Conservation (phyloP, 64 coral and sea anemone genomes). For the Platygyra sinensis region DNA sequence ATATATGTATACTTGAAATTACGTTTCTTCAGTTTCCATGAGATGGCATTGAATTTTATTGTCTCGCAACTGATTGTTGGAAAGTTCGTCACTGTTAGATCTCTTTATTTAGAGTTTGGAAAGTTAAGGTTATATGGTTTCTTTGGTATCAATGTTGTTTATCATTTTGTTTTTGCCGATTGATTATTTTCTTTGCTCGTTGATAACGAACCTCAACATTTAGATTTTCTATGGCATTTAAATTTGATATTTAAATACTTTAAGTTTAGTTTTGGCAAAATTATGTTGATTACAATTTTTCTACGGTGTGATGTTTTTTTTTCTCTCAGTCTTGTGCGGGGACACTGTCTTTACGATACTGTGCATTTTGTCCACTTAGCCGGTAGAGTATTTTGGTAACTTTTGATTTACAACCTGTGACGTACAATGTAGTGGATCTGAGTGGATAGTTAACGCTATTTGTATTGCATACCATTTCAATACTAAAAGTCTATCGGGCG, state of each 20-base stretch:
- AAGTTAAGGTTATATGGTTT: neutral
- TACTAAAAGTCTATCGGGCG: too few relatives aligned
- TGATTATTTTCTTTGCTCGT: neutral
- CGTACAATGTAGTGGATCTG: too few relatives aligned
- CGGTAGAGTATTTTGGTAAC: neutral
- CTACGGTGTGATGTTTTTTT: neutral
- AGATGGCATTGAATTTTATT: neutral
- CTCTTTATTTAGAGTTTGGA: neutral
- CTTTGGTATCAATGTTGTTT: neutral
- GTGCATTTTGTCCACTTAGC: neutral
- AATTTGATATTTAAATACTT: neutral
- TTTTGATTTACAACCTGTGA: too few relatives aligned
- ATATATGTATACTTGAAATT: neutral
- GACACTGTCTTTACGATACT: neutral
- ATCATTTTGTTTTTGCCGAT: neutral
- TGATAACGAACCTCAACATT: neutral
- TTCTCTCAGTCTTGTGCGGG: neutral
- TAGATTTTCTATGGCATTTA: neutral
- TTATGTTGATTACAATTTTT: neutral
- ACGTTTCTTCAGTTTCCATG: neutral
- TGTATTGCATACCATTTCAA: too few relatives aligned
- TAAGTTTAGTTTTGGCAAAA: neutral
- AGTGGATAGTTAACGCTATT: too few relatives aligned
- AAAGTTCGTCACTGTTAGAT: neutral
- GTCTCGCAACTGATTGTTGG: neutral